Conservation (phyloP, 2,113 vertebrate genomes). For the Mormyrus lacerda region DNA sequence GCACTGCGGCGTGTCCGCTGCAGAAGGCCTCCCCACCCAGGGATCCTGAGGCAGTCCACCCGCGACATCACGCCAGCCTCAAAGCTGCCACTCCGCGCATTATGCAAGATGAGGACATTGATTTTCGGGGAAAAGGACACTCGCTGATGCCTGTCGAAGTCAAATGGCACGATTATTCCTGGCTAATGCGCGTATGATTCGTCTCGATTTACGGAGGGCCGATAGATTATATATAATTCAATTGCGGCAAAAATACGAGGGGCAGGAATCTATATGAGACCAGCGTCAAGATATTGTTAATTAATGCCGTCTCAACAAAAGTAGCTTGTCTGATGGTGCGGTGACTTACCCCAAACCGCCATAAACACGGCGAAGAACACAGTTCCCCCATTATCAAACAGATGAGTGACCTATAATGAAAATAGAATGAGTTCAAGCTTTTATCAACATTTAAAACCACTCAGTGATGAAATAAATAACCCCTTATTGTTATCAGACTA, state of each 20-base stretch:
- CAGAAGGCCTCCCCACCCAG: neutral
- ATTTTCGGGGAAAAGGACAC: neutral
- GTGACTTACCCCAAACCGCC: conserved; percentile 93
- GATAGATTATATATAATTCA: neutral
- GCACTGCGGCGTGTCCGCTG: neutral
- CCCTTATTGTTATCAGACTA: neutral
- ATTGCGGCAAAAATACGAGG: neutral
- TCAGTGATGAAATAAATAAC: neutral
- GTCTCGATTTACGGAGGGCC: neutral
- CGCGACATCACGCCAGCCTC: neutral
- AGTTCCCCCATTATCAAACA: conserved; percentile 93
- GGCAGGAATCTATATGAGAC: neutral
- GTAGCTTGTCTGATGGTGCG: neutral
- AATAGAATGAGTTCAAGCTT: conserved; percentile 6
- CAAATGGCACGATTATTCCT: neutral
- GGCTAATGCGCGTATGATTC: neutral
- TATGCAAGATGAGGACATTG: neutral
- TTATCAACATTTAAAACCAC: conserved; percentile 14
- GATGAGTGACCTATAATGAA: conserved; percentile 75
- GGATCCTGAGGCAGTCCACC: neutral
- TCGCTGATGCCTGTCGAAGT: neutral
- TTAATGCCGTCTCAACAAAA: neutral
- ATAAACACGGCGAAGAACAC: conserved; percentile 98
- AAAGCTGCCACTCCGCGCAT: neutral
- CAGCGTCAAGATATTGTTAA: neutral